Evolutionary conservation across 2,113 vertebrate genomes (phyloP).

Genomic region (Australoheros scitulus): DNA sequence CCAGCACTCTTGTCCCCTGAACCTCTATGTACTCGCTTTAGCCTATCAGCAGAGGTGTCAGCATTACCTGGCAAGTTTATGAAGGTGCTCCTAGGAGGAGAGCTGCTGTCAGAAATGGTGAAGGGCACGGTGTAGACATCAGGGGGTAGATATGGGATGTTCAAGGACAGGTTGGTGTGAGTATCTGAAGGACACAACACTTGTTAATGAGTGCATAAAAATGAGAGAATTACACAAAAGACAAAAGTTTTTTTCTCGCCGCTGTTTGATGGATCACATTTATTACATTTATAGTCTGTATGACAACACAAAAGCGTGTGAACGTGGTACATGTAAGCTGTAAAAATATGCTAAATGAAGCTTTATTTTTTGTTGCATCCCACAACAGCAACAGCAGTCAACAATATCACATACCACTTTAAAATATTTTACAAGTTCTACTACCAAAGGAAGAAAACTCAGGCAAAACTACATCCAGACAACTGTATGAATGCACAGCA

Average conservation of each 20-base stretch:
- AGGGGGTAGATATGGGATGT: constrained; percentile 81
- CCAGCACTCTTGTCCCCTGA: constrained; percentile 7
- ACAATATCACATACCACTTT: not conserved
- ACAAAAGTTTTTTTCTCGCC: not conserved
- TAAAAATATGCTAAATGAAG: not conserved
- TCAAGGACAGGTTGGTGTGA: constrained; percentile 84
- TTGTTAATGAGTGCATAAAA: not conserved
- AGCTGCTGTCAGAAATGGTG: constrained; percentile 82
- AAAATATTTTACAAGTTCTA: not conserved
- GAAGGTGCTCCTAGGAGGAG: constrained; percentile 78
- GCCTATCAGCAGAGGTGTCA: constrained; percentile 14
- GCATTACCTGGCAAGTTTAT: constrained; percentile 82
- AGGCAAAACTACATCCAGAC: not conserved
- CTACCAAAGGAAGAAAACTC: not conserved
- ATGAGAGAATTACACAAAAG: not conserved
- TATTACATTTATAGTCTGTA: not conserved
- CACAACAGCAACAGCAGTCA: not conserved
- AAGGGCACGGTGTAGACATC: constrained; percentile 81
- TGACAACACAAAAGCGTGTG: not conserved
- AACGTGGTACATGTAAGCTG: not conserved
- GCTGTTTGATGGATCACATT: not conserved
- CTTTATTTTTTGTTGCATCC: not conserved
- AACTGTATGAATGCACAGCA: not conserved
- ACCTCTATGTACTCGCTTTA: not conserved
- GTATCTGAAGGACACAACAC: constrained; percentile 74